Percentiles rank a stretch among this genome's conserved stretches.
Conservation (phyloP, 2,113 vertebrate species). For the Chionodraco myersi region DNA sequence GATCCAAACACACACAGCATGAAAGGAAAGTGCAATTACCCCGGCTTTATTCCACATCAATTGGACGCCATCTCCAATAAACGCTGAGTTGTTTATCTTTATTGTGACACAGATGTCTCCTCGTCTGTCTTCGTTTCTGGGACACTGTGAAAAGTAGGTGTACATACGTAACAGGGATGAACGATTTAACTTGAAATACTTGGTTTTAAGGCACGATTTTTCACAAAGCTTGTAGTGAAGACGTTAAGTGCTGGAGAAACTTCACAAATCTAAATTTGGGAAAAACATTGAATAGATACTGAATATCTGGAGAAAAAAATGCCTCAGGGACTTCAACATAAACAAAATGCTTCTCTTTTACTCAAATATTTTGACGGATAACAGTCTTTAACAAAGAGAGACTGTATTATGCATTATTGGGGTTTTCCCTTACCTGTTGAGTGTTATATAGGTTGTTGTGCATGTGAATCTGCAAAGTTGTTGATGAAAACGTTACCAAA, state of each 20-base stretch:
- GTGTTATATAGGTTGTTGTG: too few relatives aligned
- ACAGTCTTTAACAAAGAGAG: too few relatives aligned
- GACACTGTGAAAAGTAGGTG: background rate
- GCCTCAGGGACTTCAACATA: too few relatives aligned
- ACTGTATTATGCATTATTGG: too few relatives aligned
- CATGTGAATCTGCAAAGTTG: too few relatives aligned
- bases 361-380: too few relatives aligned
- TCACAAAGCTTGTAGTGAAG: background rate
- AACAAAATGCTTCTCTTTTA: too few relatives aligned
- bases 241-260: background rate
- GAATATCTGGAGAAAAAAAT: background rate
- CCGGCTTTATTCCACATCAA: slow-evolving; percentile 60
- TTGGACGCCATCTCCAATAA: slow-evolving; percentile 56
- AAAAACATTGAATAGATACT: background rate
- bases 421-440: too few relatives aligned
- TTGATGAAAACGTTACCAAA: too few relatives aligned
- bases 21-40: slow-evolving; percentile 74
- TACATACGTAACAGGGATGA: background rate
- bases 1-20: slow-evolving; percentile 68
- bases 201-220: background rate
- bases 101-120: slow-evolving; percentile 9
- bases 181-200: background rate
- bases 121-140: slow-evolving; percentile 19
- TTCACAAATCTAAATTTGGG: background rate
- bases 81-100: slow-evolving; percentile 15